Base-by-base conservation (phyloP, 2,888 invertebrate genomes). In the Meiosimyza platycephala region DNA sequence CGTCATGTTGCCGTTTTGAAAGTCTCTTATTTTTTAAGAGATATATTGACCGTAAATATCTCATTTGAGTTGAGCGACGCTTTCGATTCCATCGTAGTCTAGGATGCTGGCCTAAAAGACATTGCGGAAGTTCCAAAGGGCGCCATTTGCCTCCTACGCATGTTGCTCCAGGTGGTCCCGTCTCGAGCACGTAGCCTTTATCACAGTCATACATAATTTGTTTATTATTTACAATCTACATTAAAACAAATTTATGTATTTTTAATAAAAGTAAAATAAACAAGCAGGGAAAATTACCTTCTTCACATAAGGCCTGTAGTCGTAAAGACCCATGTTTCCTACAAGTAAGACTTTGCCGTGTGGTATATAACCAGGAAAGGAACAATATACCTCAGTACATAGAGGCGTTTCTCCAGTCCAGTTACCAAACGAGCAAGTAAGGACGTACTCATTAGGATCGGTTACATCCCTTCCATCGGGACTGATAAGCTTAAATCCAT, bases 171-270 rank as follows among this genome's bases (percentile, higher is more conserved):
- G 95, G 95, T 0, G 96, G 94, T 2, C 98, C 98, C 78, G 93
- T 93, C 33, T 93, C 92, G 40, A 98, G 85, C 0, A 95, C 94
- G 82, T 94, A 97, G 0, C 97, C 97, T 81, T 95, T 94, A 79
- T 97, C 94, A 83, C 98, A 98, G 81, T 97, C 97, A 86, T 96
- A 98, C 93, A 96, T 95, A 72, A 97, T 96, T 87, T 97, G 97
- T 79, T 96, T 95, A 84, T 97, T 96, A 85, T 97, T 96, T 1
- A 93, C 91, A 33, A 93, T 91, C 90, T 85, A 59, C 18, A 68
- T 69, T 22, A 22, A 71, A 40, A 9, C 55, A 22, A 50, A 72
- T 88, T 79, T 64, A 74, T 57, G 13, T 51, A 54, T 47, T 66
- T 47, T 18, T 0, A 28, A 40, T 22, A 63, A 51, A 28, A 28